Base-by-base conservation (phyloP, 2,888 invertebrate species). In the Chrysomela aeneicollis region DNA sequence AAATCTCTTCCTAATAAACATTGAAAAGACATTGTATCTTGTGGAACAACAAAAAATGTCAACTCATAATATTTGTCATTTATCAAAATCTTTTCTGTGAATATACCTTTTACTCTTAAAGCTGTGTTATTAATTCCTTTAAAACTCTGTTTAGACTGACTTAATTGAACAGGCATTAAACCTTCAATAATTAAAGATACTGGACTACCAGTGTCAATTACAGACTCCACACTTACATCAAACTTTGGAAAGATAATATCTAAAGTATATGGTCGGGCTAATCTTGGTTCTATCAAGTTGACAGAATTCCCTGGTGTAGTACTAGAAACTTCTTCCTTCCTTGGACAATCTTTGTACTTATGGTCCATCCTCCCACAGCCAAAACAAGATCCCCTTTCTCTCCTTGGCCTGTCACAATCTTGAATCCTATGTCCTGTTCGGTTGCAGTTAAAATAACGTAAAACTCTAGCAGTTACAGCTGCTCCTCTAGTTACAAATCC, bases 301-400 rank as follows among this genome's bases (percentile, higher is more conserved):
- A 5, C 6, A 6, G 26, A 6, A 6, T 26, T 3, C 6, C 26
- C 26, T 26, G 26, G 51, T 9, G 17, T 21, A n/a, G n/a, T n/a
- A n/a, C n/a, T n/a, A n/a, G n/a, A n/a, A n/a, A n/a, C n/a, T n/a
- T n/a, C n/a, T n/a, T 10, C 59, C 42, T 32, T 57, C 17, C 19
- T 32, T 6, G 68, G 66, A 42, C 68, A 66, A 15, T 61, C 54
- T 50, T 30, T 52, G 17, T 60, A 42, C 26, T 59, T 35, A 22
- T 68, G 66, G 10, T 57, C 59, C 37, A 52, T 70, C 82, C 80
- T 85, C 84, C 9, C 86, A 50, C 68, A 68, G 6, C 53, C 35
- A 26, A 63, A 68, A 35, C 68, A 66, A 17, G 68, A 63, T 30
- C 66, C 66, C 46, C 47, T 55, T 10, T 57, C 59, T 32, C 68